Percentiles rank a stretch among this genome's conserved stretches.
Evolutionary conservation across 2,888 invertebrate species (phyloP).

Genomic region (Terebella lapidaria): DNA sequence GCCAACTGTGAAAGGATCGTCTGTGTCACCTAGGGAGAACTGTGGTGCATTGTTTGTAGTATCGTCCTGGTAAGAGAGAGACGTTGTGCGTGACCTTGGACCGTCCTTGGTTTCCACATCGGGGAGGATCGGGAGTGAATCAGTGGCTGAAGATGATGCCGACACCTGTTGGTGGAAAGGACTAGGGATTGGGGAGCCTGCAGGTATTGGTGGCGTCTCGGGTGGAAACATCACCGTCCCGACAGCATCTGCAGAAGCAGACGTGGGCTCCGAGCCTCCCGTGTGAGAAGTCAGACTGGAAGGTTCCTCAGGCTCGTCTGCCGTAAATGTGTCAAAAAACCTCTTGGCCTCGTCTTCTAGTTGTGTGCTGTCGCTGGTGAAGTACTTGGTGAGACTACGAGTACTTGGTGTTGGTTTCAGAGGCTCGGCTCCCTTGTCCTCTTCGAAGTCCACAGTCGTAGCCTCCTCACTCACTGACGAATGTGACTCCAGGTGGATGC

Average conservation of each 20-base stretch:
- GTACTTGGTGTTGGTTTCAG: slow-evolving; percentile 17
- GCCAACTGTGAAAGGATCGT: slow-evolving; percentile 39
- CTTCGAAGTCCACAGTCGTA: slow-evolving; percentile 18
- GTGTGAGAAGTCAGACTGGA: background rate
- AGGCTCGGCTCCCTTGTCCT: slow-evolving; percentile 14
- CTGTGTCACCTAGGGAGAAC: slow-evolving; percentile 2
- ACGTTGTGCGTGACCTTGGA: slow-evolving; percentile 1
- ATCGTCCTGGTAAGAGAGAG: background rate
- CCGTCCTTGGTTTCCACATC: background rate
- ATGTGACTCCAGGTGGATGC: background rate
- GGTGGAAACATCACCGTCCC: slow-evolving; percentile 4
- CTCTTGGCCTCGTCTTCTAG: slow-evolving; percentile 24
- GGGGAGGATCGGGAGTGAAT: background rate
- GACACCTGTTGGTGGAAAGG: background rate
- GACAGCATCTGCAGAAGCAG: background rate
- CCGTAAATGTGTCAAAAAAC: slow-evolving; percentile 29
- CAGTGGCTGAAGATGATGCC: background rate
- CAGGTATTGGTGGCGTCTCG: slow-evolving; percentile 17
- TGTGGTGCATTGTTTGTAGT: background rate
- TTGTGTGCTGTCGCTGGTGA: slow-evolving; percentile 10
- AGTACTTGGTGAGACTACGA: slow-evolving; percentile 25
- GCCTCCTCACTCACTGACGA: slow-evolving; percentile 12
- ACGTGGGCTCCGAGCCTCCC: background rate
- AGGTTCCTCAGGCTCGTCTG: slow-evolving; percentile 13
- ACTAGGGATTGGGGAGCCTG: background rate